These are phyloP conservation scores for Micromys minutus DNA, from an alignment of 2,113 vertebrate species.

Conservation along the genomic window DNA sequence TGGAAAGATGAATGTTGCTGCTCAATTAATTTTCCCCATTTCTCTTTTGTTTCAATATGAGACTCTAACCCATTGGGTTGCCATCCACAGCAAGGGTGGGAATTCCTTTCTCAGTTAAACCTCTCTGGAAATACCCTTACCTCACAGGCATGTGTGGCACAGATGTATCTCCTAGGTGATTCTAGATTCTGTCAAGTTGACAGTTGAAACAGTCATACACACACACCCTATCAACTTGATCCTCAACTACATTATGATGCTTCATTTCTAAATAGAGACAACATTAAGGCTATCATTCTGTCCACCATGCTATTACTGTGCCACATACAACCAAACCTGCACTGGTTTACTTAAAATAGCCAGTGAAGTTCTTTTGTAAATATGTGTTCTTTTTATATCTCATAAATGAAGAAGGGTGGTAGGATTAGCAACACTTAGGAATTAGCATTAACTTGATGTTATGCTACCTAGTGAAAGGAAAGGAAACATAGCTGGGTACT, in stretches of 20 bases:
- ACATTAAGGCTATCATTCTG: neutral
- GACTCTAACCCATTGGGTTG: neutral
- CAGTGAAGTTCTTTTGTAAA: too few species aligned
- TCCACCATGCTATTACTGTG: too few species aligned
- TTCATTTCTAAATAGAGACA: neutral
- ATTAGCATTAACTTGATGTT: neutral
- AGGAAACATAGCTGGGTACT: neutral
- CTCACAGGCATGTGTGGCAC: neutral
- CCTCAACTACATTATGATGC: neutral
- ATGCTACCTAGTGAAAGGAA: neutral
- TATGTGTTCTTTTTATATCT: neutral
- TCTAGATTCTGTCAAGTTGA: neutral
- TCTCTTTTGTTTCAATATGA: neutral
- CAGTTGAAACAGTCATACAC: neutral
- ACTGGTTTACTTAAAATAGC: too few species aligned
- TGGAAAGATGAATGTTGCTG: neutral
- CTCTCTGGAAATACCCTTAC: neutral
- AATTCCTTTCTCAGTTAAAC: neutral
- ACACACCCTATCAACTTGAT: neutral
- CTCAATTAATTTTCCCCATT: neutral
- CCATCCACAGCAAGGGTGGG: neutral
- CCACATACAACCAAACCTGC: too few species aligned
- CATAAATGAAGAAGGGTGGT: neutral
- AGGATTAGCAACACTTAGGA: neutral
- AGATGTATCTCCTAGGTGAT: neutral